Percentiles rank a stretch among this genome's conserved stretches.
phyloP scores from a whole-genome alignment of 2,797 vertebrate genomes.

The Nannoperca australis region DNA sequence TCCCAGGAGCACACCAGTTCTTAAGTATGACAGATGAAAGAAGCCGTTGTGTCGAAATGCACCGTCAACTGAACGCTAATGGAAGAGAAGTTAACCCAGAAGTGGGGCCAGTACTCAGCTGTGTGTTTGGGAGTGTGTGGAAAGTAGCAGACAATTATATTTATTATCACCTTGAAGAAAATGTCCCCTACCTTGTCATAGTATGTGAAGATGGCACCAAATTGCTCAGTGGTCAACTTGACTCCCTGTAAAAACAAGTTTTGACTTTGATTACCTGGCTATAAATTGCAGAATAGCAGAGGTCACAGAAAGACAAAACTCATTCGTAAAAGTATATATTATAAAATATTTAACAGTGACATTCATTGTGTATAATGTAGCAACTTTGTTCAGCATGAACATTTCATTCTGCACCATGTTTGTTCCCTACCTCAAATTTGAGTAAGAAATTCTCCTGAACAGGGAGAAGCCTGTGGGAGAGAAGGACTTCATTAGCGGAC shows the following conservation, averaged over 20 bases:
- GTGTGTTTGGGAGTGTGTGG: neutral
- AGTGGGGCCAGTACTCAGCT: neutral
- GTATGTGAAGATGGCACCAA: slow-evolving; percentile 93
- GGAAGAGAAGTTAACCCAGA: neutral
- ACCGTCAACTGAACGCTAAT: neutral
- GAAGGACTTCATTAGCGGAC: slow-evolving; percentile 59
- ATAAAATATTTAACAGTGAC: neutral
- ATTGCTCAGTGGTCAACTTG: slow-evolving; percentile 90
- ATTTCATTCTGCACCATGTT: neutral
- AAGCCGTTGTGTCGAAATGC: neutral
- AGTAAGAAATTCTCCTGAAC: slow-evolving; percentile 92
- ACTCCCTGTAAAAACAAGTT: slow-evolving; percentile 85
- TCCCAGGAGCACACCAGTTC: neutral
- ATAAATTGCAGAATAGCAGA: neutral
- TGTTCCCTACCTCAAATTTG: slow-evolving; percentile 84
- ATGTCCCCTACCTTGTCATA: slow-evolving; percentile 93
- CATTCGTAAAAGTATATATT: neutral
- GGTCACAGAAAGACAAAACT: neutral
- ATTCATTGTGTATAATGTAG: neutral
- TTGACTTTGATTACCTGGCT: slow-evolving; percentile 7
- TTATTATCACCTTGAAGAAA: neutral
- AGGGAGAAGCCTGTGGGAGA: slow-evolving; percentile 86
- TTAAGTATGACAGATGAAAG: neutral
- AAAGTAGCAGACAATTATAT: neutral
- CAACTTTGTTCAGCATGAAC: neutral